These are phyloP conservation scores for Ectobius pallidus DNA, from an alignment of 2,888 invertebrate genomes.

Conservation along the genomic window DNA sequence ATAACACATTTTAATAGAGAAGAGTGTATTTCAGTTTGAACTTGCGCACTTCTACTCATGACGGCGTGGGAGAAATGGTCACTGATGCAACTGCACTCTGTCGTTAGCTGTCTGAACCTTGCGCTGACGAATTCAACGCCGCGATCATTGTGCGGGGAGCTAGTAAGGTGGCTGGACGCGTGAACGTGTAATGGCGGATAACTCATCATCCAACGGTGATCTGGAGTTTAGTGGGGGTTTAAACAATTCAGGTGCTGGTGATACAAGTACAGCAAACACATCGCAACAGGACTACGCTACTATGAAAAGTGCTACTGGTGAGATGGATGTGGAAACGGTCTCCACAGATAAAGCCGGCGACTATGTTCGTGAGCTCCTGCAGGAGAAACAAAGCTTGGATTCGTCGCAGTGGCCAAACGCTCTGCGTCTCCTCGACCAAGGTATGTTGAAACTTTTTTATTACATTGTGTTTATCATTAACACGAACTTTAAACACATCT, in stretches of 20 bases:
- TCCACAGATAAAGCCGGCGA: constrained; percentile 62
- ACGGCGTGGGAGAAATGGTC: neutral
- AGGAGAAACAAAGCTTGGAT: constrained; percentile 71
- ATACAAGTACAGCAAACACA: constrained; percentile 22
- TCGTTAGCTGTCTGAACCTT: constrained; percentile 2
- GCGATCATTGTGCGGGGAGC: constrained; percentile 35
- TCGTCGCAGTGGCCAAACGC: constrained; percentile 73
- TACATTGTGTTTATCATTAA: too few species aligned
- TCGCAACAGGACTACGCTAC: constrained; percentile 20
- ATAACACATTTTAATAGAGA: too few species aligned
- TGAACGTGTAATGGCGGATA: constrained; percentile 37
- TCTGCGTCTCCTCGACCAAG: constrained; percentile 73
- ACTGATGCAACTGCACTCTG: constrained; percentile 5
- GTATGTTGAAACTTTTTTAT: constrained; percentile 60
- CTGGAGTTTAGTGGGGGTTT: constrained; percentile 23
- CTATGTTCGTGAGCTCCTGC: constrained; percentile 75
- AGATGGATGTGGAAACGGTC: constrained; percentile 27
- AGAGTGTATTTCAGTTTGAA: neutral
- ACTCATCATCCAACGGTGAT: constrained; percentile 39
- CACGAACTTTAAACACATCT: too few species aligned
- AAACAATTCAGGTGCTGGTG: constrained; percentile 31
- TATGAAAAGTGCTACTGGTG: constrained; percentile 40
- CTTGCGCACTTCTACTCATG: neutral
- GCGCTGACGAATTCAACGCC: constrained; percentile 28
- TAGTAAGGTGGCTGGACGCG: constrained; percentile 29